phyloP scores from a whole-genome alignment of 1,140 invertebrate species.

The Dufourea novaeangliae region DNA sequence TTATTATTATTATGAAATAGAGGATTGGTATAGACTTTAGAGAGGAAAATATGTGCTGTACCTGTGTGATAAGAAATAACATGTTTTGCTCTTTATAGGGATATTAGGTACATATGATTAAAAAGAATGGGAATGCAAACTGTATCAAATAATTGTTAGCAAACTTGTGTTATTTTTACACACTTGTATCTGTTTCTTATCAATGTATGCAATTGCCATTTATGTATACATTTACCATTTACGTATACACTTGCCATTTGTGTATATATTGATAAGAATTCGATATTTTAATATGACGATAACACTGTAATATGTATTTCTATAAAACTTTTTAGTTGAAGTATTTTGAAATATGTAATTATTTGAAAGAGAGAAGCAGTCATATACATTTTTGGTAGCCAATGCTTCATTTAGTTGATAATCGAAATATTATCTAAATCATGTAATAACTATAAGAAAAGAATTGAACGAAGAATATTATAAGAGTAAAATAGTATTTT shows the following conservation, averaged over 20 bases:
- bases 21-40: slow-evolving; percentile 42
- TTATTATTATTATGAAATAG: slow-evolving; percentile 39
- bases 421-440: not conserved
- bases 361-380: not conserved
- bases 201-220: too few species aligned
- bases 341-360: slow-evolving; percentile 1
- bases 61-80: slow-evolving; percentile 50
- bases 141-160: slow-evolving; percentile 19
- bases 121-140: slow-evolving; percentile 15
- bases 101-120: slow-evolving; percentile 30
- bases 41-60: slow-evolving; percentile 53
- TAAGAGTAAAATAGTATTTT: not conserved
- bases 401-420: not conserved
- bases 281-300: slow-evolving; percentile 24
- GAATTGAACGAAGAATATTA: not conserved
- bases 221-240: too few species aligned
- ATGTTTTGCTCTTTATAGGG: slow-evolving; percentile 33
- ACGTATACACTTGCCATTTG: slow-evolving; percentile 31
- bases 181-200: too few species aligned
- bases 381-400: not conserved
- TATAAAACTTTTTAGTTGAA: slow-evolving; percentile 8
- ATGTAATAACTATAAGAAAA: too few species aligned
- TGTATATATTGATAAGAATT: slow-evolving; percentile 33
- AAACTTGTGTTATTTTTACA: slow-evolving; percentile 25
- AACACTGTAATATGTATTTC: slow-evolving; percentile 27